Evolutionary conservation across 2,888 invertebrate genomes (phyloP).

Genomic region (Neoscelio sp.): DNA sequence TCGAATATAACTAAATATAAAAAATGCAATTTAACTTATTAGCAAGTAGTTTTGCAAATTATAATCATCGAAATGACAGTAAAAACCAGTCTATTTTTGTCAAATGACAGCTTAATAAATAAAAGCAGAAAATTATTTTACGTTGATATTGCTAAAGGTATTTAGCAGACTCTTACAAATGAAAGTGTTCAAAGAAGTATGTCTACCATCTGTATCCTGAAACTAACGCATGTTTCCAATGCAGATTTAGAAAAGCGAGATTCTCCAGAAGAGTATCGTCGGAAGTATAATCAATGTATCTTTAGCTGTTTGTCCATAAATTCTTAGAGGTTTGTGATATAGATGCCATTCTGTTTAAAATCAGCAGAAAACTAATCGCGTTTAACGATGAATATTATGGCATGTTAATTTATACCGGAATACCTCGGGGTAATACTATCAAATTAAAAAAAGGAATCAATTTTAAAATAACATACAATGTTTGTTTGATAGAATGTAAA

Average conservation of each 20-base stretch:
- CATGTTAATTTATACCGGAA: conserved; percentile 35
- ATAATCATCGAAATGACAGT: too few species aligned
- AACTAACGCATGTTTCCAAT: conserved; percentile 62
- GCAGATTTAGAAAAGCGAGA: conserved; percentile 69
- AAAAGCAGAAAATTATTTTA: conserved; percentile 6
- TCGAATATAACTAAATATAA: too few species aligned
- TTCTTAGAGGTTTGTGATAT: conserved; percentile 66
- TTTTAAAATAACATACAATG: too few species aligned
- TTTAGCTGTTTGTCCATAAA: conserved; percentile 70
- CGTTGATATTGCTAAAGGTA: conserved; percentile 31
- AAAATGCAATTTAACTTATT: too few species aligned
- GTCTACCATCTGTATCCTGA: conserved; percentile 60
- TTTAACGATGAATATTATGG: conserved; percentile 44
- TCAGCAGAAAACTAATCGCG: conserved; percentile 61
- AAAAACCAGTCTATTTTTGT: neutral
- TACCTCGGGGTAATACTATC: too few species aligned
- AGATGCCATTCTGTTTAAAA: conserved; percentile 66
- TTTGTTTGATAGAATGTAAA: too few species aligned
- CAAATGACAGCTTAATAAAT: neutral
- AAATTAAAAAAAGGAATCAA: too few species aligned
- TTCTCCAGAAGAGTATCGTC: conserved; percentile 68
- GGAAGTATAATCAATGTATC: conserved; percentile 70
- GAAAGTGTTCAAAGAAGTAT: conserved; percentile 59
- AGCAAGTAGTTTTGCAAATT: too few species aligned
- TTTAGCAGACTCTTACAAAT: conserved; percentile 57